Evolutionary conservation across 2,113 vertebrate species (phyloP).

Genomic region (Egretta garzetta): DNA sequence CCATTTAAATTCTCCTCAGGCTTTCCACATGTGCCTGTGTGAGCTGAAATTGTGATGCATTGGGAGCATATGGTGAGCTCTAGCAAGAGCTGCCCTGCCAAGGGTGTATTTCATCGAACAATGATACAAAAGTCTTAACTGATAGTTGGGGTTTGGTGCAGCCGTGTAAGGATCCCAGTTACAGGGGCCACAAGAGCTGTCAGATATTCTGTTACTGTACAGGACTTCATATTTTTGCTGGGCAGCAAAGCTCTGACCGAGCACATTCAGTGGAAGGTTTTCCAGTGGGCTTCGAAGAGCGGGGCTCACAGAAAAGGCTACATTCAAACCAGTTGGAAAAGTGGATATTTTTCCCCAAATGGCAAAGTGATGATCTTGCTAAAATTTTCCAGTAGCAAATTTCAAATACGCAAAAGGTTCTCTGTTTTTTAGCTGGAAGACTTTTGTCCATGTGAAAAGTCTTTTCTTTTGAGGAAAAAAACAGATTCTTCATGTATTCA

Average conservation of each 20-base stretch:
- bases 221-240: background rate
- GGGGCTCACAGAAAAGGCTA: background rate
- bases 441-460: background rate
- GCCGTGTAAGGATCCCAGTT: background rate
- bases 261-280: background rate
- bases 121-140: background rate
- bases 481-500: background rate
- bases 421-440: background rate
- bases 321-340: background rate
- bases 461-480: background rate
- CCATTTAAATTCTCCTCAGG: background rate
- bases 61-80: background rate
- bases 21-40: background rate
- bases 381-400: background rate
- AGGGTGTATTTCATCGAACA: background rate
- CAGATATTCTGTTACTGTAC: background rate
- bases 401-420: background rate
- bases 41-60: background rate
- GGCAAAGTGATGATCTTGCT: conserved; percentile 1
- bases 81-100: background rate
- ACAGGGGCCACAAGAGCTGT: background rate
- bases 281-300: background rate
- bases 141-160: background rate
- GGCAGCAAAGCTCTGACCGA: background rate
- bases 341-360: background rate